Conservation (phyloP, 1,140 invertebrate species). For the Cotesia chilonis region DNA sequence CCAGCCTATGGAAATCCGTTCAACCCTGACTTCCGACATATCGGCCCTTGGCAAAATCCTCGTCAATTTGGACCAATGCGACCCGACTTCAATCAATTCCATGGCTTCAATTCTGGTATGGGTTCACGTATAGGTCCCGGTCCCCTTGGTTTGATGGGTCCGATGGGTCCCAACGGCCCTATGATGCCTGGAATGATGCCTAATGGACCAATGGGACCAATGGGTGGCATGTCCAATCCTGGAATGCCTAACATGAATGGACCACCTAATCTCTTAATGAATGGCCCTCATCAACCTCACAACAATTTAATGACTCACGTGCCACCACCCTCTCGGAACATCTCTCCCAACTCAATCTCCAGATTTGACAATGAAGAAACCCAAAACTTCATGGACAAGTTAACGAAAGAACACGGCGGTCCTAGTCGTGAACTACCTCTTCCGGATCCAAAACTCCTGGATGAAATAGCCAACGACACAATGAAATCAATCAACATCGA, state of each 20-base stretch:
- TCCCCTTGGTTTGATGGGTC: constrained; percentile 53
- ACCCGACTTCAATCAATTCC: constrained; percentile 58
- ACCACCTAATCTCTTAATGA: constrained; percentile 48
- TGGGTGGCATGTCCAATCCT: constrained; percentile 44
- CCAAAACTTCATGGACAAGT: constrained; percentile 38
- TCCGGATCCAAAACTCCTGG: constrained; percentile 68
- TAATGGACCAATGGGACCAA: constrained; percentile 52
- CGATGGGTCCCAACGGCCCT: constrained; percentile 56
- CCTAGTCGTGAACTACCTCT: constrained; percentile 64
- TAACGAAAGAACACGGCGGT: constrained; percentile 34
- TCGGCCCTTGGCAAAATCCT: constrained; percentile 62
- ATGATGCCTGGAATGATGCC: constrained; percentile 52
- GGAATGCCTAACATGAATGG: constrained; percentile 44
- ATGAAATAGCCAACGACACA: constrained; percentile 72
- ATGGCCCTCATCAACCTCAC: constrained; percentile 47
- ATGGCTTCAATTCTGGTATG: constrained; percentile 57
- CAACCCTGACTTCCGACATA: constrained; percentile 53
- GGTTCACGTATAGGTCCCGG: constrained; percentile 53
- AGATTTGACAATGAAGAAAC: constrained; percentile 35
- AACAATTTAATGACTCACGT: constrained; percentile 6
- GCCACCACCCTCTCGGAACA: constrained; percentile 5
- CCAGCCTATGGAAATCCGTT: constrained; percentile 54
- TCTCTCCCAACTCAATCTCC: constrained; percentile 41
- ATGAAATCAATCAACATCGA: constrained; percentile 88
- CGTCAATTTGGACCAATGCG: constrained; percentile 57